Base-by-base conservation (phyloP, 2,113 vertebrate genomes). In the Thunnus thynnus region DNA sequence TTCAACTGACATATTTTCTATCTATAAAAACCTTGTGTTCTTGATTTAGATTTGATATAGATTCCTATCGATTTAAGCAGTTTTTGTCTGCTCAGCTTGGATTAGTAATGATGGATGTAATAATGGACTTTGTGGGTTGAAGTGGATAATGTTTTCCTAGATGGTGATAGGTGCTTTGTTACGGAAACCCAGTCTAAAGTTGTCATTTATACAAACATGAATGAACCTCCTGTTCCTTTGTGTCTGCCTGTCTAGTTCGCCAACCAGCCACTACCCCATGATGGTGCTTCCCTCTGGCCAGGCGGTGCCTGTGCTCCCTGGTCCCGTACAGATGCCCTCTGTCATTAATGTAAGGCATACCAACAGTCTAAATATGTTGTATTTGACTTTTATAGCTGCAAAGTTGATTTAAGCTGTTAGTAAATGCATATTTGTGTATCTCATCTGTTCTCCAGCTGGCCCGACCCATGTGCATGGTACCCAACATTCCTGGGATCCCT, bases 401-500 rank as follows among this genome's bases (percentile, higher is more conserved):
- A 69, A 71, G 58, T 64, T 64, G 13, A 7, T 76, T 66, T n/a
- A 0, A 25, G 65, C 82, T 77, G 25, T 44, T 46, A 78, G 80
- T 62, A 47, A 18, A 0, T 62, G 12, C 66, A 18, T 66, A 52
- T 60, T 79, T 87, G 51, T 79, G 36, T 68, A n/a, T 85, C 27
- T 44, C 60, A 3, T 84, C 22, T 89, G 46, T 3, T 87, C 72
- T 86, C 41, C 80, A 99, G 98, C 92, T 99, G 93, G 97, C 97
- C 10, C 96, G 98, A 90, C 97, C 97, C 3, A 85, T 99, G 91
- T 94, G 96, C 87, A 95, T 99, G 96, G 96, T 99, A 91, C 98
- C 98, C 57, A 98, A 99, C 95, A 96, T 99, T 95, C 98, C 98
- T 20, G 98, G 98, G 51, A 99, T 99, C 78, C 98, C 98, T 27